Percentiles rank a stretch among this genome's conserved stretches.
phyloP scores from a whole-genome alignment of 2,113 vertebrate genomes.

The Balaeniceps rex region DNA sequence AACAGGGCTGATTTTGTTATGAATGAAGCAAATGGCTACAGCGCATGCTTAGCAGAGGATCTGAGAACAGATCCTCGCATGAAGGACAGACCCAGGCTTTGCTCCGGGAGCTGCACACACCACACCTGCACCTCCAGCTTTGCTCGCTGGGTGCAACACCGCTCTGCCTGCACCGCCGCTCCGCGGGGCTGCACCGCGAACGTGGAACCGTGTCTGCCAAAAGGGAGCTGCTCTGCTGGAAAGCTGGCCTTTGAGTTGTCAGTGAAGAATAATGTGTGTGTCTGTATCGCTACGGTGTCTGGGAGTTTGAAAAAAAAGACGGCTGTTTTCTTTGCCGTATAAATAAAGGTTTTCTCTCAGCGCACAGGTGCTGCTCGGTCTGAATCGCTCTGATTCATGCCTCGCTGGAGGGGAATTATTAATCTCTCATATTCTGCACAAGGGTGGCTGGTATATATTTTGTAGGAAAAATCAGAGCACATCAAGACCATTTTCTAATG shows the following conservation, averaged over 20 bases:
- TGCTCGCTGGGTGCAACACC: no score
- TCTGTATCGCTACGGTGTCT: not conserved
- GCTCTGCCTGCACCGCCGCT: not conserved
- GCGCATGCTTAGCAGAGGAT: not conserved
- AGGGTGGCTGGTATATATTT: not conserved
- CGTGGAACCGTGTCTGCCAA: rapidly evolving
- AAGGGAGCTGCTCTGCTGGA: not conserved
- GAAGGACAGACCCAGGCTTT: not conserved
- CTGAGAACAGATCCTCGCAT: rapidly evolving
- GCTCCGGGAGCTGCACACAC: rapidly evolving
- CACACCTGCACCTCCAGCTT: not conserved
- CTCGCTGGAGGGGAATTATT: not conserved
- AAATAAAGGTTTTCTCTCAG: not conserved
- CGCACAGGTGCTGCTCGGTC: not conserved
- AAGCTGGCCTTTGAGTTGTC: not conserved
- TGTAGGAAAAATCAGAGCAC: not conserved
- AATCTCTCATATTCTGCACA: not conserved
- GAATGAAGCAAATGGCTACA: not conserved
- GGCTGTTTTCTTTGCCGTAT: not conserved
- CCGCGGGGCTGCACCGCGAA: not conserved
- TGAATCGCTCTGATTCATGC: not conserved
- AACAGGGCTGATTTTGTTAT: not conserved
- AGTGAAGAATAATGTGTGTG: not conserved
- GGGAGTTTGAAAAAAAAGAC: not conserved
- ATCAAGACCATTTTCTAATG: not conserved